A percentile compares a stretch with the other conserved stretches of the same genome.
These are phyloP conservation scores for Molorchus minor DNA, from an alignment of 2,888 invertebrate species.

Conservation along the genomic window DNA sequence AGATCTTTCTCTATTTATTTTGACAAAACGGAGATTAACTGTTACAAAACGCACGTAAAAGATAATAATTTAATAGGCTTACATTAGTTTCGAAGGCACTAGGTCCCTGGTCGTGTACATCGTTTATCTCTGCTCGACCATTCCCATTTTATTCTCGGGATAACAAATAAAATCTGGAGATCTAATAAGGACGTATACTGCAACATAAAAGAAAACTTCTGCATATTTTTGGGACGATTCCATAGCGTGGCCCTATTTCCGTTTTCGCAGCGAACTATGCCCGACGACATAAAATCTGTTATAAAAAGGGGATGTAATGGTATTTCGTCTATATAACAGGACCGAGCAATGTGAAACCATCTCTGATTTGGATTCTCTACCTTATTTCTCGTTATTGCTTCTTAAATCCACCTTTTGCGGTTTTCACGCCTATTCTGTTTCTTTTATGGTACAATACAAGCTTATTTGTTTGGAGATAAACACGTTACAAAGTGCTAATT, in stretches of 20 bases:
- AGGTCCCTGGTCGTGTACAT: no score
- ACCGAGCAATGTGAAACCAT: conserved; percentile 36
- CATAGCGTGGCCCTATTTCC: conserved; percentile 13
- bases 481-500: no score
- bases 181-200: conserved; percentile 3
- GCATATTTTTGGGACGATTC: conserved; percentile 21
- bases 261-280: conserved; percentile 16
- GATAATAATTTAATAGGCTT: no score
- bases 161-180: conserved; percentile 7
- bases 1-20: no score
- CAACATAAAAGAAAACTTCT: conserved; percentile 10
- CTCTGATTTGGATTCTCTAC: conserved; percentile 38
- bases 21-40: no score
- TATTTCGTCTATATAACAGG: conserved; percentile 35
- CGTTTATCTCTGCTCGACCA: no score
- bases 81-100: no score
- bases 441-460: no score
- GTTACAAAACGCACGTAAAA: no score
- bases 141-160: conserved; percentile 8
- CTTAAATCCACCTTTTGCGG: conserved; percentile 21
- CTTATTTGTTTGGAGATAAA: no score
- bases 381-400: conserved; percentile 30
- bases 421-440: conserved; percentile 6
- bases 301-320: conserved; percentile 44
- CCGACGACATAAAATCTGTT: conserved; percentile 33